Evolutionary conservation across 2,113 vertebrate species (phyloP), one percentile per base, ranked within the genome.

Genomic region (Oostethus manadensis): DNA sequence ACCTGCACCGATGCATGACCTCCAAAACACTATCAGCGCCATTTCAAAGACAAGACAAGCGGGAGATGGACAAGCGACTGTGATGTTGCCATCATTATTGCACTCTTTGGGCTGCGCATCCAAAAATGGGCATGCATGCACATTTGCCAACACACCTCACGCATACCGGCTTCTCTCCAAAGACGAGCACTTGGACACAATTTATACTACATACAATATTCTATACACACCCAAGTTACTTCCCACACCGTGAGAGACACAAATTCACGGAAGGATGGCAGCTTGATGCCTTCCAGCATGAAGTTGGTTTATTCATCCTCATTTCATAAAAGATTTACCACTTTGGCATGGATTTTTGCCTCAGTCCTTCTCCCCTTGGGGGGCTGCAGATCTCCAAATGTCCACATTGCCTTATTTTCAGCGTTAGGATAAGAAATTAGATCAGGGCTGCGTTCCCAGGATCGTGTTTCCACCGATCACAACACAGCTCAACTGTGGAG

Each of bases 351-450:
- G 22, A 66, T 54, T 63, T 71, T 57, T 56, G 21, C 29, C 40
- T 45, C 49, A 54, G 63, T 44, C 42, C 21, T 40, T 74, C 58
- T 46, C 10, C 11, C 47, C 22, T 20, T 8, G 44, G 68, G 54
- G 29, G 70, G 69, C 73, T 57, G 76, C 56, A 55, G 65, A 58
- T 55, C 43, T 62, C 56, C 22, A 22, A 73, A 72, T 26, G 40
- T 65, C 60, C 42, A 44, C 38, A 51, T 66, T 44, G 15, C 38
- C 56, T 83, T 76, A 66, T 45, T 33, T 33, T 1, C 8, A 23
- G 58, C 10, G 18, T 18, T 47, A 74, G 58, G 43, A 51, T 51
- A 70, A 78, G 54, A 67, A 71, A 80, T 81, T 64, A 47, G 64
- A 68, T 70, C 59, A 50, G 48, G 51, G 58, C 54, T 15, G 38